Evolutionary conservation across 2,113 vertebrate genomes (phyloP).

Genomic region (Galbula dea): DNA sequence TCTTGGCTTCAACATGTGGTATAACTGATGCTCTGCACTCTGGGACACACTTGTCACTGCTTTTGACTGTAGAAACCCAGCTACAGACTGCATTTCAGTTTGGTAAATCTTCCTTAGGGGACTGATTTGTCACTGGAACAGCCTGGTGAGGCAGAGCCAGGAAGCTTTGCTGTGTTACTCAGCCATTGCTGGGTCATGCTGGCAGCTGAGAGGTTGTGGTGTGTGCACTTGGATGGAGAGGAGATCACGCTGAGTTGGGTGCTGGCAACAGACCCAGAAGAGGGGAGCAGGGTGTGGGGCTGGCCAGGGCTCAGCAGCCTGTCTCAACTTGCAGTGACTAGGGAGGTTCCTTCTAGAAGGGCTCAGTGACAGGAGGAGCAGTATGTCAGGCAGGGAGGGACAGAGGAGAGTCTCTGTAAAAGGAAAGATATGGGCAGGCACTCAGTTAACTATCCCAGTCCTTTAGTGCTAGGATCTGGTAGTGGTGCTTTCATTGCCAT

Average conservation of each 20-base stretch:
- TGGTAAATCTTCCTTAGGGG: background rate
- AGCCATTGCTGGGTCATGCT: rapidly evolving
- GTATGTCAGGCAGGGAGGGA: background rate
- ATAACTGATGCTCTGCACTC: background rate
- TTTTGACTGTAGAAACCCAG: background rate
- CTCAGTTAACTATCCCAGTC: background rate
- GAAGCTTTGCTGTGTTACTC: background rate
- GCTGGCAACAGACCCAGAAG: background rate
- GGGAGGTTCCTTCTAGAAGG: background rate
- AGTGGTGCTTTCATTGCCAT: background rate
- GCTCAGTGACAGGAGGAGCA: rapidly evolving
- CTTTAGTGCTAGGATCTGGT: background rate
- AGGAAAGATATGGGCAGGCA: background rate
- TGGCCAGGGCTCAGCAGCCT: background rate
- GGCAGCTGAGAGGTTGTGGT: rapidly evolving
- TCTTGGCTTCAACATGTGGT: background rate
- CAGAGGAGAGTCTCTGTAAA: background rate
- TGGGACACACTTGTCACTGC: conserved; percentile 18
- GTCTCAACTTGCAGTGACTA: rapidly evolving
- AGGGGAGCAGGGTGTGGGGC: rapidly evolving
- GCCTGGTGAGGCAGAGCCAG: background rate
- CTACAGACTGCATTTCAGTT: background rate
- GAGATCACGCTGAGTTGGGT: rapidly evolving
- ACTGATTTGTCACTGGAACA: background rate
- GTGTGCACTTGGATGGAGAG: background rate